Base-by-base conservation (phyloP, 2,888 invertebrate genomes). In the Pantelozetes paolii region DNA sequence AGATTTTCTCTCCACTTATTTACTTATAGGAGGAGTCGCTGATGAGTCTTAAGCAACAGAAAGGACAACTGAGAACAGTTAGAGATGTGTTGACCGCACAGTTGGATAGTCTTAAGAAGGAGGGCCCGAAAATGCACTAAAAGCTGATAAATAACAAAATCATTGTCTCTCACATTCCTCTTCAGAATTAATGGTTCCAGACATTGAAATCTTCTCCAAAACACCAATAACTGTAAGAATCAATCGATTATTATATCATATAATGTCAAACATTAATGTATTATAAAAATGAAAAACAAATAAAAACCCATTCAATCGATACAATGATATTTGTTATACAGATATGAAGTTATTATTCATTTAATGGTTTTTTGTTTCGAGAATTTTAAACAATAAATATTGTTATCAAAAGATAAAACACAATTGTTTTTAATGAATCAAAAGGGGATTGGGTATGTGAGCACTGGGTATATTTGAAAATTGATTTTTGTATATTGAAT, bases 51-150 rank as follows among this genome's bases (percentile, higher is more conserved):
- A 48, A 64, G 48, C 30, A 30, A 42, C 32, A 28, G n/a, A 64
- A 67, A 23, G 73, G 45, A 30, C 69, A 73, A 18, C 20, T 67
- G 23, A 64, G 73, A 48, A 40, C 69, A 23, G 73, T 73, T 42
- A 67, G 73, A 15, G 73, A 73, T 23, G 73, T 73, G 40, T 18
- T 73, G 30, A 73, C 73, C 15, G 64, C 73, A 48, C 73, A 73
- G 30, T 28, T 73, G 50, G 67, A 73, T 50, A 36, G 28, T 70
- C 67, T 73, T 9, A 73, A 73, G n/a, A 64, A 45, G 50, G 73
- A 73, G 69, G 70, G 69, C 18, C 69, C 69, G 11, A 69, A 69
- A 69, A 69, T 69, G 32, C 69, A 69, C n/a, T 69, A 30, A 28
- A 5, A 57, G 15, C 13, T 57, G 9, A 15, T 23, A 23, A 13